Evolutionary conservation across 2,888 invertebrate species (phyloP).

Genomic region (Ophioninae sp.): DNA sequence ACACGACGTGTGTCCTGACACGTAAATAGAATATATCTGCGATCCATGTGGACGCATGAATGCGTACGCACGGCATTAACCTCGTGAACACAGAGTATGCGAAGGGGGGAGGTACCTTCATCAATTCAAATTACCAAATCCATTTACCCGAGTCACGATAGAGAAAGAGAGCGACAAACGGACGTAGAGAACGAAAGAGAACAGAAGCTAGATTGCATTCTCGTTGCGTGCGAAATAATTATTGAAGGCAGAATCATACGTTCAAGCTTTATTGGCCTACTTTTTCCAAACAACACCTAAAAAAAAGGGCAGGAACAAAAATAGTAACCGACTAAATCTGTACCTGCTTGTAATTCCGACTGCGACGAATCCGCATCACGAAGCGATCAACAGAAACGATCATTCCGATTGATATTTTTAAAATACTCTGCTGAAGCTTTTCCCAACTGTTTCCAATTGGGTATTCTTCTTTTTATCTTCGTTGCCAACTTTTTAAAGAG

Average conservation of each 20-base stretch:
- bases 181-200: slow-evolving; percentile 11
- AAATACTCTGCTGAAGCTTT: neutral
- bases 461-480: too few relatives aligned
- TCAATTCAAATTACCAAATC: slow-evolving; percentile 55
- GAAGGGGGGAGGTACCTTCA: slow-evolving; percentile 33
- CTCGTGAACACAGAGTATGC: slow-evolving; percentile 38
- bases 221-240: slow-evolving; percentile 54
- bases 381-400: neutral
- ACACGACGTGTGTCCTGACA: slow-evolving; percentile 42
- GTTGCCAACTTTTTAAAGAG: too few relatives aligned
- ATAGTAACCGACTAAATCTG: neutral
- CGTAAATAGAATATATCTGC: slow-evolving; percentile 15
- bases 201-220: slow-evolving; percentile 46
- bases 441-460: neutral
- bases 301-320: neutral
- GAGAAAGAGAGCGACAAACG: neutral
- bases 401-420: neutral
- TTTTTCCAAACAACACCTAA: neutral
- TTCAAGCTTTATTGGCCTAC: slow-evolving; percentile 9
- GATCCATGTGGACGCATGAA: slow-evolving; percentile 38
- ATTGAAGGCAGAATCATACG: slow-evolving; percentile 24
- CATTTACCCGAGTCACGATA: slow-evolving; percentile 36
- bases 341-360: neutral
- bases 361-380: neutral
- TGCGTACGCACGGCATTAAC: slow-evolving; percentile 38